Base-by-base conservation (phyloP, 2,888 invertebrate genomes). In the Iphiclides podalirius region DNA sequence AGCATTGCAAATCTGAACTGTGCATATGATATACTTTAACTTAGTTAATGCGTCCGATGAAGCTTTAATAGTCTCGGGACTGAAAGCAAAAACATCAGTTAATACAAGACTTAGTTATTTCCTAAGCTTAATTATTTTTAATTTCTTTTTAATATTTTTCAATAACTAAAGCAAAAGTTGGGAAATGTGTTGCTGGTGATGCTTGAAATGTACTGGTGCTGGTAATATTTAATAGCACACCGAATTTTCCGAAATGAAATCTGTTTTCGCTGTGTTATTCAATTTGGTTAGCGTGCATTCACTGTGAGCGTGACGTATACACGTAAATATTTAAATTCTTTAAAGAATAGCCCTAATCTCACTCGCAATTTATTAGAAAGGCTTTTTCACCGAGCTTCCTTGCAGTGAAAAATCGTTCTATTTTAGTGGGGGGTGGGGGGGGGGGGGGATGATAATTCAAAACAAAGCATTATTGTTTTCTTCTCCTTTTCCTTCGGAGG, bases 381-480 rank as follows among this genome's bases (percentile, higher is more conserved):
- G 71, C 70, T 66, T 67, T 79, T 79, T 83, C 77, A 71, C 68
- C n/a, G n/a, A 67, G 75, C 77, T 81, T 75, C 70, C 71, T 73
- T 70, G 68, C 70, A 64, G 73, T 82, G 85, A 87, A 85, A 86
- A 87, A 86, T 86, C 74, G 77, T 59, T 65, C 79, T 73, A 85
- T 83, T 83, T 82, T 67, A 56, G 61, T 58, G 61, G 60, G 60
- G 70, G 70, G 75, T 70, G 69, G 69, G 67, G 72, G 63, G 61
- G 65, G 67, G 69, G 66, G 55, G 55, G 54, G 74, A 68, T 77
- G 81, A 71, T 85, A 83, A 81, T 84, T 85, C 85, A 84, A 81
- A 84, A 81, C 75, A 85, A 78, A 85, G 81, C 84, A 78, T 86
- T 84, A 85, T 79, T 85, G 83, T 84, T 82, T 81, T 79, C 72